Evolutionary conservation across 2,797 vertebrate species (phyloP).

Genomic region (Takifugu ocellatus): DNA sequence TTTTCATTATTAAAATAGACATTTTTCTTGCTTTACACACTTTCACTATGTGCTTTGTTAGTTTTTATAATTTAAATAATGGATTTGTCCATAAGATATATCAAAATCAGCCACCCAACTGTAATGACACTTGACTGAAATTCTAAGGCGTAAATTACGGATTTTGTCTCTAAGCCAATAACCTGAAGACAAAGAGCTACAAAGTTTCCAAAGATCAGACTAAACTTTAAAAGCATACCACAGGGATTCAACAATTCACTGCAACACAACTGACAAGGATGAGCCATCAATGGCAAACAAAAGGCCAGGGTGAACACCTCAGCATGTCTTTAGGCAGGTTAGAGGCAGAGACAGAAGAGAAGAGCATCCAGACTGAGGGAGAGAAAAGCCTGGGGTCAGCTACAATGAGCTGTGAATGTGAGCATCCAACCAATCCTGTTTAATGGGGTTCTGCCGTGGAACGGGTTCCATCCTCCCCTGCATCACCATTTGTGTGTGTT

Average conservation of each 20-base stretch:
- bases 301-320: slow-evolving; percentile 79
- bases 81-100: too few species aligned
- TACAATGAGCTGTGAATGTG: slow-evolving; percentile 80
- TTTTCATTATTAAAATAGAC: too few species aligned
- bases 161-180: slow-evolving; percentile 12
- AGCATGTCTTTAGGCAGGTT: slow-evolving; percentile 68
- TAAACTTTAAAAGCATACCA: slow-evolving; percentile 49
- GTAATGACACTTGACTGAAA: not conserved
- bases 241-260: slow-evolving; percentile 50
- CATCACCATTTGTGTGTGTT: slow-evolving; percentile 70
- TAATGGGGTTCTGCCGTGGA: slow-evolving; percentile 87
- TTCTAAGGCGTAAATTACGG: not conserved
- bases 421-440: slow-evolving; percentile 89
- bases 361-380: slow-evolving; percentile 42
- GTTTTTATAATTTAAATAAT: too few species aligned
- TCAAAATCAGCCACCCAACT: too few species aligned
- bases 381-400: slow-evolving; percentile 67
- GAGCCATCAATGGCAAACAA: slow-evolving; percentile 68
- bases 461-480: slow-evolving; percentile 75
- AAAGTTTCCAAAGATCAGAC: slow-evolving; percentile 18
- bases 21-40: too few species aligned
- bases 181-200: slow-evolving; percentile 33
- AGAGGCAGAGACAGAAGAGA: slow-evolving; percentile 39
- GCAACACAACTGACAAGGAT: slow-evolving; percentile 50
- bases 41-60: too few species aligned